Base-by-base conservation (phyloP, 2,888 invertebrate genomes). In the Synergus japonicus region DNA sequence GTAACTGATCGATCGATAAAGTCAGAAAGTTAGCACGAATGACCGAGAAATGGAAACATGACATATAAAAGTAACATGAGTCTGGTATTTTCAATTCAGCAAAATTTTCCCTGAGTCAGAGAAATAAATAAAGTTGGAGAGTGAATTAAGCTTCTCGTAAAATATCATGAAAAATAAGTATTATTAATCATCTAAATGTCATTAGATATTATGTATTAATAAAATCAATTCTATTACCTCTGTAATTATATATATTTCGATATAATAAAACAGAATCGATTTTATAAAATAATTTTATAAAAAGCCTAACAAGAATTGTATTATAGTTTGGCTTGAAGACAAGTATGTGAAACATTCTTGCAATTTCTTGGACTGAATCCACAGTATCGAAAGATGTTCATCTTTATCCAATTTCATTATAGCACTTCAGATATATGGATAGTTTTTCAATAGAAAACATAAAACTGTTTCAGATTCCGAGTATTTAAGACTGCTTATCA, bases 351-450 rank as follows among this genome's bases (percentile, higher is more conserved):
- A 77, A 82, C 77, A 77, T 76, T 82, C 67, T 76, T n/a, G 8
- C 13, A 66, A 65, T 78, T 78, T 80, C 79, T 83, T 83, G 83
- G 82, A 83, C 58, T 15, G 78, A 73, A 82, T 82, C 83, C 83
- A 83, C 78, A 83, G 81, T 82, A 79, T 82, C 79, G 82, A 80
- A 80, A 80, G 79, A 80, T 80, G 77, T 8, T 13, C 49, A 73
- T 54, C 73, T 8, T 22, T 29, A 9, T 54, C 9, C 9, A 54
- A 54, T 54, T 54, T 54, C n/a, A 54, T 54, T 18, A 4, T 54
- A 9, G 9, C 8, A 54, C 9, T 18, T 54, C 9, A 54, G n/a
- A 54, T n/a, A 46, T 9, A 4, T 29, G 29, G 44, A 69, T 67
- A 15, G 0, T 29, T 29, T 3, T 29, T 29, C 29, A 29, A 29